Base-by-base conservation (phyloP, 2,113 vertebrate species). In the Thamnaconus septentrionalis region DNA sequence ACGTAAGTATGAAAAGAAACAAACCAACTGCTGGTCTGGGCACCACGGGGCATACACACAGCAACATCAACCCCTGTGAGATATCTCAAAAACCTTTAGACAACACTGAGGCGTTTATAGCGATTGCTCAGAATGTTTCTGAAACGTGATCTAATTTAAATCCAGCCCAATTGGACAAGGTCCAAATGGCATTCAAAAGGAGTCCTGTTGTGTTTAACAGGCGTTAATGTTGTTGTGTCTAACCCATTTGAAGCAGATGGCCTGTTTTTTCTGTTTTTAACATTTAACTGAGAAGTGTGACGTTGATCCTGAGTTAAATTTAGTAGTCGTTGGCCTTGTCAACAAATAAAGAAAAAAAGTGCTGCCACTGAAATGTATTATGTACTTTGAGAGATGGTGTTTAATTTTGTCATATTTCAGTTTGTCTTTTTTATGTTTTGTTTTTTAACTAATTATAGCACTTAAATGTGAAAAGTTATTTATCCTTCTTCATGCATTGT, bases 311-410 rank as follows among this genome's bases (percentile, higher is more conserved):
- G 41, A 65, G 71, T 78, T 77, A 63, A 65, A 74, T 72, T 69
- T 67, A 41, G 64, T 67, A 79, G 76, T 69, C 84, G 67, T 78
- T 54, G 52, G 72, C 64, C 72, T 81, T 71, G 69, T 69, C 70
- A 59, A 76, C 73, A 60, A 81, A 83, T 78, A 74, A 86, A 31
- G 1, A 31, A 31, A 72, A 66, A 43, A 45, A 78, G 39, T 76
- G 64, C 78, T 76, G 71, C 69, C 72, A 62, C 39, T 61, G 44
- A 71, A 65, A 53, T 53, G 3, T 9, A 31, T 31, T 31, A 31
- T 31, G 18, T 31, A 31, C 18, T 31, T 31, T 31, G 18, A 31
- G 18, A 31, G 18, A 31, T 31, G 18, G 18, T 31, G 18, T 31
- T 31, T 31, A 31, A 31, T 31, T 31, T 31, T 31, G 18, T 31